These are phyloP conservation scores for Drosophila subobscura DNA, from an alignment of 1,140 invertebrate genomes.

Conservation along the genomic window DNA sequence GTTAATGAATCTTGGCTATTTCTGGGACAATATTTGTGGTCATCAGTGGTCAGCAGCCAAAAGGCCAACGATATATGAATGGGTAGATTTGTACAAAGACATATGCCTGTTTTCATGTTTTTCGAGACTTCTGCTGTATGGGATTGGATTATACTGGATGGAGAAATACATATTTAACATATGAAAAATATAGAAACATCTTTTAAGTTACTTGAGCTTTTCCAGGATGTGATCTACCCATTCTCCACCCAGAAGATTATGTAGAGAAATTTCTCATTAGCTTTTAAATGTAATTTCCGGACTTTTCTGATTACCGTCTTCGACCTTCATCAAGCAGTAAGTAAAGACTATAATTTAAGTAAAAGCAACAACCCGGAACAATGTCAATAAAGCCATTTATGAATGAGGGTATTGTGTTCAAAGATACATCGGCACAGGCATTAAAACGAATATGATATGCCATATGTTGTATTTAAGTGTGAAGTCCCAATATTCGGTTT, in stretches of 20 bases:
- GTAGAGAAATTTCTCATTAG: background rate
- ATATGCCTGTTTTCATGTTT: slow-evolving; percentile 21
- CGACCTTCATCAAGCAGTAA: slow-evolving; percentile 1
- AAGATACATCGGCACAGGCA: slow-evolving; percentile 5
- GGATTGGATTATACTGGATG: no score
- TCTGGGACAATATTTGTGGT: slow-evolving; percentile 19
- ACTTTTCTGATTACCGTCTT: slow-evolving; percentile 15
- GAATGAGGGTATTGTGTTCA: slow-evolving; percentile 31
- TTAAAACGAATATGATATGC: slow-evolving; percentile 23
- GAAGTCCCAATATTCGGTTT: background rate
- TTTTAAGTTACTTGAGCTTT: background rate
- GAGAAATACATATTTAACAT: no score
- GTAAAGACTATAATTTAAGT: background rate
- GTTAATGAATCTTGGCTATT: slow-evolving; percentile 47
- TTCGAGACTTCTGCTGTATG: background rate
- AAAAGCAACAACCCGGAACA: background rate
- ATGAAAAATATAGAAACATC: no score
- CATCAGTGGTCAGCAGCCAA: slow-evolving; percentile 45
- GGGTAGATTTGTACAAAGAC: slow-evolving; percentile 7
- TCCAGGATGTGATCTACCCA: background rate
- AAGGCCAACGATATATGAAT: slow-evolving; percentile 43
- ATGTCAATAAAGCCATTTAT: slow-evolving; percentile 44
- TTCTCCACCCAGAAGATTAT: background rate
- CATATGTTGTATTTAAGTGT: slow-evolving; percentile 45
- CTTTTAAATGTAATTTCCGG: slow-evolving; percentile 1